These are phyloP conservation scores for Eulithis prunata DNA, from an alignment of 2,888 invertebrate species.

Conservation along the genomic window DNA sequence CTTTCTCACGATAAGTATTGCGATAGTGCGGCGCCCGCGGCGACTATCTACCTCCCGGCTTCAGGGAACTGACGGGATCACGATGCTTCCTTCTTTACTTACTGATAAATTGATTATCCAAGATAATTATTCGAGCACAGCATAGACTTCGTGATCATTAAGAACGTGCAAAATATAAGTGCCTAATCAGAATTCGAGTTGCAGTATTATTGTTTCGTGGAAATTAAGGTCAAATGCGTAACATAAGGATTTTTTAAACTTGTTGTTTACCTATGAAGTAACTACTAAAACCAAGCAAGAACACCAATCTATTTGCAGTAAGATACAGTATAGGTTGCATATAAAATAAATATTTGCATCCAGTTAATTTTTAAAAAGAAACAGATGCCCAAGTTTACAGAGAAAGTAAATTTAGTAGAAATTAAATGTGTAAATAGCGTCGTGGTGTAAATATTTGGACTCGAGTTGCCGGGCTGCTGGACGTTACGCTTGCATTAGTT, in stretches of 20 bases:
- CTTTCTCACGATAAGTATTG: slow-evolving; percentile 71
- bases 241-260: background rate
- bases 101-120: slow-evolving; percentile 46
- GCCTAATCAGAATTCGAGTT: too few species aligned
- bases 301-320: slow-evolving; percentile 22
- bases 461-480: slow-evolving; percentile 52
- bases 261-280: slow-evolving; percentile 25
- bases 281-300: slow-evolving; percentile 21
- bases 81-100: slow-evolving; percentile 50
- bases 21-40: slow-evolving; percentile 52
- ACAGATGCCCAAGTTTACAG: slow-evolving; percentile 49
- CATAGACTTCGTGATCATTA: too few species aligned
- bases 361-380: slow-evolving; percentile 42
- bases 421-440: slow-evolving; percentile 71
- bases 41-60: slow-evolving; percentile 44
- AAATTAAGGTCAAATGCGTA: background rate
- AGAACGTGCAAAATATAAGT: too few species aligned
- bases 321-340: slow-evolving; percentile 20
- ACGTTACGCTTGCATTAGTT: slow-evolving; percentile 67
- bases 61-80: slow-evolving; percentile 50
- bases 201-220: too few species aligned
- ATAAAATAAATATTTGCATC: slow-evolving; percentile 39
- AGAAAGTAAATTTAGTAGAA: slow-evolving; percentile 64
- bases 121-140: slow-evolving; percentile 11
- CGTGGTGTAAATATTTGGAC: slow-evolving; percentile 65